A percentile compares a stretch with the other conserved stretches of the same genome.
Evolutionary conservation across 2,113 vertebrate genomes (phyloP).

Genomic region (Acanthisitta chloris): DNA sequence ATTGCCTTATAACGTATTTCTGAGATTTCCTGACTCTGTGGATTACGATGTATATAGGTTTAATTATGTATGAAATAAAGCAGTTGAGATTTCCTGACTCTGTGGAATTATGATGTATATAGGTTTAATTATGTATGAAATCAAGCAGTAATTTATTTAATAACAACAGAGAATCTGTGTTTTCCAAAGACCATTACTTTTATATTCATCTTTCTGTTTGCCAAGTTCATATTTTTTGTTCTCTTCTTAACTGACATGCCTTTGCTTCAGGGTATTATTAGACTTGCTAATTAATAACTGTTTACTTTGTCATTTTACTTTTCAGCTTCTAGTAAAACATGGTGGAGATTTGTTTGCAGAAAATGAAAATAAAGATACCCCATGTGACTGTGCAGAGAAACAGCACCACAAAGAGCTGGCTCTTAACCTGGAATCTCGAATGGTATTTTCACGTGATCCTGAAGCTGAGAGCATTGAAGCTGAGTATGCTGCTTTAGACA

Average conservation of each 20-base stretch:
- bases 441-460: conserved; percentile 96
- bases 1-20: not conserved
- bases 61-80: too few species aligned
- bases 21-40: too few species aligned
- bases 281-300: not conserved
- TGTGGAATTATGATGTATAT: not conserved
- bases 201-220: not conserved
- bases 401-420: conserved; percentile 97
- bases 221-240: not conserved
- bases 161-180: not conserved
- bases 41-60: too few species aligned
- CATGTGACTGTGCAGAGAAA: conserved; percentile 97
- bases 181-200: not conserved
- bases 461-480: conserved; percentile 94
- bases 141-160: not conserved
- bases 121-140: not conserved
- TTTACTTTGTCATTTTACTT: conserved; percentile 31
- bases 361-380: conserved; percentile 97
- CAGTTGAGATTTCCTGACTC: too few species aligned
- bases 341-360: conserved; percentile 94
- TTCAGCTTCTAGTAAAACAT: conserved; percentile 87
- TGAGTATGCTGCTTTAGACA: conserved; percentile 94
- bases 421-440: conserved; percentile 95
- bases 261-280: not conserved
- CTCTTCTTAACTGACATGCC: not conserved